Conservation (phyloP, 2,113 vertebrate species). For the Thinocorus orbignyianus region DNA sequence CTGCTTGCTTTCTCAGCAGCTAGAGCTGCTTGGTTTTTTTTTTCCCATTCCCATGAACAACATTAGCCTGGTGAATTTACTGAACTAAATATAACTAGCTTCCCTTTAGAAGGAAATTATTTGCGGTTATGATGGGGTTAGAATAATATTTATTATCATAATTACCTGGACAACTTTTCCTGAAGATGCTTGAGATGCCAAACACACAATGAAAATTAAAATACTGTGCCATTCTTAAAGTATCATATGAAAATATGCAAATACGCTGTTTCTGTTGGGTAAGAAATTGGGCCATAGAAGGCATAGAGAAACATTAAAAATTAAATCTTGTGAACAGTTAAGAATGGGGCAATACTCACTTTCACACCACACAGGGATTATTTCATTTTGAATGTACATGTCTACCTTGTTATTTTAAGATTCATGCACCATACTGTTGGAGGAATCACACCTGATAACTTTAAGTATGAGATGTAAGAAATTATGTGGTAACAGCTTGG, state of each 20-base stretch:
- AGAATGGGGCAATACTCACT: neutral
- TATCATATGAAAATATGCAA: neutral
- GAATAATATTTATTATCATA: neutral
- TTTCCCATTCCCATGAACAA: neutral
- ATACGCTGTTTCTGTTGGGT: neutral
- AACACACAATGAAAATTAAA: neutral
- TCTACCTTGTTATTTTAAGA: neutral
- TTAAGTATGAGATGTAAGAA: neutral
- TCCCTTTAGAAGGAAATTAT: neutral
- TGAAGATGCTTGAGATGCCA: neutral
- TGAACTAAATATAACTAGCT: neutral
- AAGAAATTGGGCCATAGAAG: neutral
- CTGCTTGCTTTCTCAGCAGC: neutral
- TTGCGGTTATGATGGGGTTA: neutral
- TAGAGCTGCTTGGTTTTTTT: neutral
- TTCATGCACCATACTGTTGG: neutral
- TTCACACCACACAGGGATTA: neutral
- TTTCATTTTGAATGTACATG: neutral
- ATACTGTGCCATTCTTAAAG: neutral
- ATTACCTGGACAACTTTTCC: neutral
- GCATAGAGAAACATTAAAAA: neutral
- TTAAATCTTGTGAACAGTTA: neutral
- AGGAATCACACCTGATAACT: neutral
- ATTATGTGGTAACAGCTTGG: neutral
- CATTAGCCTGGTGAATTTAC: neutral